Evolutionary conservation across 1,140 invertebrate genomes (phyloP).

Genomic region (Manduca sexta): DNA sequence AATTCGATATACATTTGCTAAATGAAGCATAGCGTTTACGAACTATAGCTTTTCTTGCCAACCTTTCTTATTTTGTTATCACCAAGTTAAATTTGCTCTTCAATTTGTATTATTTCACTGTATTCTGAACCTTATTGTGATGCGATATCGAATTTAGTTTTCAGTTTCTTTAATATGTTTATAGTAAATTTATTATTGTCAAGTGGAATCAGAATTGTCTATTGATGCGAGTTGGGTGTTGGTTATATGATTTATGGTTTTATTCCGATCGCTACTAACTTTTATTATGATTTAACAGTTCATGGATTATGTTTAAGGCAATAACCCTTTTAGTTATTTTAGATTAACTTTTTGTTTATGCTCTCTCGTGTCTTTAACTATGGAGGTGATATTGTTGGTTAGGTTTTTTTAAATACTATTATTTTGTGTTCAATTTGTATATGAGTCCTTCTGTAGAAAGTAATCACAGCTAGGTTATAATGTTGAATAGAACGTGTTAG

Average conservation of each 20-base stretch:
- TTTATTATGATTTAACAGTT: too few relatives aligned
- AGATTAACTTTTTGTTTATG: too few relatives aligned
- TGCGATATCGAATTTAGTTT: constrained; percentile 4
- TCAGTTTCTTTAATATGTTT: background rate
- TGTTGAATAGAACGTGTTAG: too few relatives aligned
- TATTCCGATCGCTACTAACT: constrained; percentile 27
- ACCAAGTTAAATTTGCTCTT: constrained; percentile 14
- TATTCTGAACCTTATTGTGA: constrained; percentile 25
- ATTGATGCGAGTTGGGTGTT: constrained; percentile 37
- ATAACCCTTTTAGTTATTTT: too few relatives aligned
- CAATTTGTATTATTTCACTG: background rate
- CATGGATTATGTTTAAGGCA: too few relatives aligned
- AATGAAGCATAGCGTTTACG: constrained; percentile 60
- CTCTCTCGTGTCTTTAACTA: too few relatives aligned
- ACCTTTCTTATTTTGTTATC: constrained; percentile 38
- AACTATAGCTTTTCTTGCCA: constrained; percentile 37
- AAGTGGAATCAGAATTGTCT: constrained; percentile 39
- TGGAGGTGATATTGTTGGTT: too few relatives aligned
- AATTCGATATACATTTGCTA: constrained; percentile 68
- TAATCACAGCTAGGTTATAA: too few relatives aligned
- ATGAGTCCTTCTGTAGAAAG: too few relatives aligned
- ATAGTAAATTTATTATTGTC: constrained; percentile 14
- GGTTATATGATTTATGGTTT: constrained; percentile 51
- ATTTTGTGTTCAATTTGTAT: too few relatives aligned
- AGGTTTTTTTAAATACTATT: too few relatives aligned